Evolutionary conservation across 2,797 vertebrate genomes (phyloP).

Genomic region (Avahi laniger): DNA sequence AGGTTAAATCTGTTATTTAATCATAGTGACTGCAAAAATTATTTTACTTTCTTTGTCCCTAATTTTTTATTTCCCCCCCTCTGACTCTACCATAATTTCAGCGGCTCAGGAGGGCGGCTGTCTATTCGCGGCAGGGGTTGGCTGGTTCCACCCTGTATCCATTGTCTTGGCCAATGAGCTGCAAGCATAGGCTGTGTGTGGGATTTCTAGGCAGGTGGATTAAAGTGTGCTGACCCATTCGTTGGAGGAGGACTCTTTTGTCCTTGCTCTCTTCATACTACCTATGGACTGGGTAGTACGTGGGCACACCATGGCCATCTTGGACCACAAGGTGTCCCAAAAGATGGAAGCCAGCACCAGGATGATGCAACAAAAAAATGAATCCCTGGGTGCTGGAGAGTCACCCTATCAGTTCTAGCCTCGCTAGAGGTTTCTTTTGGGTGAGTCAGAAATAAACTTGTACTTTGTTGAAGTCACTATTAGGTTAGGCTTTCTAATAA

Average conservation of each 20-base stretch:
- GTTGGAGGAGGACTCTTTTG: neutral
- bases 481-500: conserved; percentile 38
- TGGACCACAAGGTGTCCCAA: neutral
- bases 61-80: neutral
- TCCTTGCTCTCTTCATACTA: neutral
- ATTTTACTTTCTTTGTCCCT: neutral
- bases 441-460: neutral
- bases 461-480: neutral
- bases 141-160: neutral
- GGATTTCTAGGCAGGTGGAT: neutral
- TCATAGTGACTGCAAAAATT: neutral
- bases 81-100: neutral
- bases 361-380: neutral
- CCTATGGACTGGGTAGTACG: neutral
- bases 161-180: neutral
- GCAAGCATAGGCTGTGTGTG: neutral
- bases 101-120: neutral
- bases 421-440: neutral
- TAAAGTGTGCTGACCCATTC: neutral
- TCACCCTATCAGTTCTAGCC: neutral
- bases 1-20: neutral
- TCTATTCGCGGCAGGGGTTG: neutral
- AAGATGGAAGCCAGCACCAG: neutral
- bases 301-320: neutral
- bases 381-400: neutral